Evolutionary conservation across 2,113 vertebrate genomes (phyloP), one percentile per base, ranked within the genome.

Genomic region (Loxodonta africana): DNA sequence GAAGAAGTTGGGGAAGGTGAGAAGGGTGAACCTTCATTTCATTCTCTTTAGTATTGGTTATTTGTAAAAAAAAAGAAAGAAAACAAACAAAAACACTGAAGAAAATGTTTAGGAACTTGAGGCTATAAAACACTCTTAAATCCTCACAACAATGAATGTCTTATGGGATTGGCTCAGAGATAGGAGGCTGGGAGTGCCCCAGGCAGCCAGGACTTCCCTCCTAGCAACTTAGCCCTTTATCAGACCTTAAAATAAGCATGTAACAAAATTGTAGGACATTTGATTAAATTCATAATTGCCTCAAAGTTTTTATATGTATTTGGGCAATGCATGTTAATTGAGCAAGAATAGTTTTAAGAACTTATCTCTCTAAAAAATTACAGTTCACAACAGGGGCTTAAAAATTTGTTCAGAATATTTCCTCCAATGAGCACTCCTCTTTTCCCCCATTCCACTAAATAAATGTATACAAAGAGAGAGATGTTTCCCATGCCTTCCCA

Each of bases 201-300:
- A 14, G 28, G n/a, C 2, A 25, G 46, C 17, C 20, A 83, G 23
- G 69, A 33, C 74, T 83, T 46, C 25, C 37, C 12, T 26, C 51
- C 25, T 26, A 6, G 30, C 37, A 37, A 44, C 8, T 0, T 7
- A 6, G 23, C 21, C 15, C 30, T 82, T 83, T 62, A 82, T 60
- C 51, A 92, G 28, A 20, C 67, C 78, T 86, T 63, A 89, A 95
- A 89, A 73, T 25, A 90, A 90, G 30, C 65, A 95, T 8, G 21
- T 9, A 86, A 81, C 8, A 94, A 94, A 88, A 77, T 73, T 20
- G 81, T 25, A 74, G 76, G 90, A 30, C 30, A 88, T 44, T 76
- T 73, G 8, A 86, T 76, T 87, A 88, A 86, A 91, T 96, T 93
- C 74, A 53, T 76, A 83, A 94, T 20, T 51, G 80, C 48, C 48